These are phyloP conservation scores for Bruchidius siliquastri DNA, from an alignment of 2,888 invertebrate species.

Conservation along the genomic window DNA sequence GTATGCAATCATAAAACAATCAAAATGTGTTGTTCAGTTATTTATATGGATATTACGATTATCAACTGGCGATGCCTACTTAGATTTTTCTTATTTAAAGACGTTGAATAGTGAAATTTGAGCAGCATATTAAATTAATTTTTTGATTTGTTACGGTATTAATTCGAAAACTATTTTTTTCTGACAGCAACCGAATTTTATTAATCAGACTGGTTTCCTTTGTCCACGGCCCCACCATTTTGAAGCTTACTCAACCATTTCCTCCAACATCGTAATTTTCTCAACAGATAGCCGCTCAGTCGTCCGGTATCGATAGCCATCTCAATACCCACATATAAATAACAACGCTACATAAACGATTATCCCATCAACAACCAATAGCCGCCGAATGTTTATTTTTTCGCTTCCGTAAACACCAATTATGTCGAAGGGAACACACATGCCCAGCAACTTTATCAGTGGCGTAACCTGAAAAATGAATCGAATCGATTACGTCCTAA, in stretches of 20 bases:
- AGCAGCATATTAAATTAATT: too few relatives aligned
- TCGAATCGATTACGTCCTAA: too few relatives aligned
- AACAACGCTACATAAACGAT: not conserved
- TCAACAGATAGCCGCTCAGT: not conserved
- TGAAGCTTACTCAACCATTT: not conserved
- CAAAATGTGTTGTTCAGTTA: too few relatives aligned
- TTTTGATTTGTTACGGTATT: too few relatives aligned
- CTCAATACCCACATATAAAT: not conserved
- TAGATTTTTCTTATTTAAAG: too few relatives aligned
- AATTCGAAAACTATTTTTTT: too few relatives aligned
- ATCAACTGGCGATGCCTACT: too few relatives aligned
- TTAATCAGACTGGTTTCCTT: not conserved
- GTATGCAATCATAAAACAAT: too few relatives aligned
- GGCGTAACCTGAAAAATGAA: not conserved
- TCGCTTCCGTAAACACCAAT: not conserved
- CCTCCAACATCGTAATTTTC: not conserved
- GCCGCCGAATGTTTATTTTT: not conserved
- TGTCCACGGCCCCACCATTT: not conserved
- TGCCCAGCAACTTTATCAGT: not conserved
- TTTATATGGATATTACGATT: too few relatives aligned
- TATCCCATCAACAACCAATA: not conserved
- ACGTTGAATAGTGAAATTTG: too few relatives aligned
- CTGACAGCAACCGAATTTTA: too few relatives aligned
- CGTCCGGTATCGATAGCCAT: not conserved
- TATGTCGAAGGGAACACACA: not conserved